A percentile compares a stretch with the other conserved stretches of the same genome.
These are phyloP conservation scores for Chrysina gloriosa DNA, from an alignment of 2,888 invertebrate species.

Conservation along the genomic window DNA sequence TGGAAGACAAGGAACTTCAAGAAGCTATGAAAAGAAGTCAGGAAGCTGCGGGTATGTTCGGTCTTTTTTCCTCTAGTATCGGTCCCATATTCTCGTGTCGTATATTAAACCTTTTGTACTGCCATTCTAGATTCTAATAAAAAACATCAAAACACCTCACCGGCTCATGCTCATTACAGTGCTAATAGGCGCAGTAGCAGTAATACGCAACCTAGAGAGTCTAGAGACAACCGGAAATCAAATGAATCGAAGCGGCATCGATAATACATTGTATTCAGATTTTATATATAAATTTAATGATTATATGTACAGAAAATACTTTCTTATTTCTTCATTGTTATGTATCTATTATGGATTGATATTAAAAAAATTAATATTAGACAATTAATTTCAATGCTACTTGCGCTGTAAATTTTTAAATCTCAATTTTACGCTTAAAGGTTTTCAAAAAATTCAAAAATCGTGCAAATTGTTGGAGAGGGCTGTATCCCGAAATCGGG, in stretches of 20 bases:
- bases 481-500: too few species aligned
- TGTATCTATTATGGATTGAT: too few species aligned
- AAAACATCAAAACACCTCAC: slow-evolving; percentile 13
- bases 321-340: too few species aligned
- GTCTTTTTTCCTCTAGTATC: slow-evolving; percentile 5
- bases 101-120: neutral
- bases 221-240: slow-evolving; percentile 9
- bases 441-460: too few species aligned
- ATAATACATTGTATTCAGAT: neutral
- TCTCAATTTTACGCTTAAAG: too few species aligned
- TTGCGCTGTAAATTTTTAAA: too few species aligned
- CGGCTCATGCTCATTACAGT: slow-evolving; percentile 11
- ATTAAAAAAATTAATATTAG: too few species aligned
- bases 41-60: slow-evolving; percentile 54
- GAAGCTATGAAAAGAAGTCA: slow-evolving; percentile 80
- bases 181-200: slow-evolving; percentile 14
- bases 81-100: neutral
- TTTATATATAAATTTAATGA: slow-evolving; percentile 21
- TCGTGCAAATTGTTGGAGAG: too few species aligned
- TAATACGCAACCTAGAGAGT: slow-evolving; percentile 6
- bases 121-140: slow-evolving; percentile 23
- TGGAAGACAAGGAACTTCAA: slow-evolving; percentile 78
- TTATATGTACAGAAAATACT: neutral
- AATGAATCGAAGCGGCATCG: slow-evolving; percentile 20
- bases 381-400: too few species aligned